These are phyloP conservation scores for Botia kubotai DNA, from an alignment of 2,797 vertebrate species.

Conservation along the genomic window DNA sequence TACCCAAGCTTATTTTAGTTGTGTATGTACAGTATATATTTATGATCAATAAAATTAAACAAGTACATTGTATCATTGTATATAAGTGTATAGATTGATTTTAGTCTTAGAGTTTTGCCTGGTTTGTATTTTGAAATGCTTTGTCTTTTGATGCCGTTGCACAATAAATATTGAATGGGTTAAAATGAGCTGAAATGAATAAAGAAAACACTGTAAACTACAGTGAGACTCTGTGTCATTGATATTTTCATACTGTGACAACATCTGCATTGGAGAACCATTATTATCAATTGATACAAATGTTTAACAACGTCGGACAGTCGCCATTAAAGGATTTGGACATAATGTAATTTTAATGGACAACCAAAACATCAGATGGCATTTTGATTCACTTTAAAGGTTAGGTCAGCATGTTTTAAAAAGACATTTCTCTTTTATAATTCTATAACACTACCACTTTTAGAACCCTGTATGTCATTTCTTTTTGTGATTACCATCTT, in stretches of 20 bases:
- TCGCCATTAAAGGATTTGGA: neutral
- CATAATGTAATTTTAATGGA: neutral
- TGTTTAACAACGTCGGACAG: neutral
- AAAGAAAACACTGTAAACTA: conserved; percentile 46
- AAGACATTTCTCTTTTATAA: too few relatives aligned
- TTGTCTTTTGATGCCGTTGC: conserved; percentile 34
- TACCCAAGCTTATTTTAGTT: conserved; percentile 52
- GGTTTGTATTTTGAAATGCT: conserved; percentile 55
- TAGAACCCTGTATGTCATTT: too few relatives aligned
- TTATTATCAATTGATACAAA: neutral
- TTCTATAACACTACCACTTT: too few relatives aligned
- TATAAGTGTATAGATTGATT: conserved; percentile 72
- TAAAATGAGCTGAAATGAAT: conserved; percentile 63
- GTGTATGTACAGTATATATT: conserved; percentile 61
- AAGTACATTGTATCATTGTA: conserved; percentile 72
- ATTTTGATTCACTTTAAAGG: too few relatives aligned
- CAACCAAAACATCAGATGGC: too few relatives aligned
- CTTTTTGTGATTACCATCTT: too few relatives aligned
- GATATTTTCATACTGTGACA: neutral
- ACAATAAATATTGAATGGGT: conserved; percentile 43
- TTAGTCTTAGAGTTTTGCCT: conserved; percentile 58
- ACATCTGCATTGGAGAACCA: neutral
- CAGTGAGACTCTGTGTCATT: neutral
- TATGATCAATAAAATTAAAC: conserved; percentile 34
- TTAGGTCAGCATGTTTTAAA: too few relatives aligned